These are phyloP conservation scores for Plecotus auritus DNA, from an alignment of 2,113 vertebrate genomes.

Conservation along the genomic window DNA sequence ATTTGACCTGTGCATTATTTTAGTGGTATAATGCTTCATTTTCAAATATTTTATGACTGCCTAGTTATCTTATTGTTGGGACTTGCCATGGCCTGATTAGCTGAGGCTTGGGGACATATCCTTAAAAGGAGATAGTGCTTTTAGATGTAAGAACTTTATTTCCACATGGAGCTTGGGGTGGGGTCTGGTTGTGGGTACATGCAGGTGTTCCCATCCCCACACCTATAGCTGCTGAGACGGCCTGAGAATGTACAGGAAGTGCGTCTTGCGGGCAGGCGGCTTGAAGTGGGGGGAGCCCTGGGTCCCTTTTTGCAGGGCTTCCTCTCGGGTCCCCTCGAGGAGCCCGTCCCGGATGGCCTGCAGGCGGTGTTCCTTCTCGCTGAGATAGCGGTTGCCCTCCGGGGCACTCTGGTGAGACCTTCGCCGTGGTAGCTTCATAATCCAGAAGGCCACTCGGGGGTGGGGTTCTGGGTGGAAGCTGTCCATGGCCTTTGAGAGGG, in stretches of 20 bases:
- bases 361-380: conserved; percentile 66
- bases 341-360: conserved; percentile 75
- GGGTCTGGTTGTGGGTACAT: not conserved
- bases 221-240: conserved; percentile 47
- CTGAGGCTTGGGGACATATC: not conserved
- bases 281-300: not conserved
- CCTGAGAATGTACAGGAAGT: conserved; percentile 66
- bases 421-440: conserved; percentile 62
- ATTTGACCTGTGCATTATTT: not conserved
- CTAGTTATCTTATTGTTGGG: not conserved
- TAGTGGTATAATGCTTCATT: not conserved
- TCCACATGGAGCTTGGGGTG: not conserved
- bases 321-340: not conserved
- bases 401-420: not conserved
- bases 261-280: conserved; percentile 25
- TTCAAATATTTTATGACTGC: not conserved
- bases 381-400: conserved; percentile 18
- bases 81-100: not conserved
- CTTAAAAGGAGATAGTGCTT: not conserved
- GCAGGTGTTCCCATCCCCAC: not conserved
- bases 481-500: not conserved
- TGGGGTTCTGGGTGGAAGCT: not conserved
- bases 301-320: not conserved
- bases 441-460: conserved; percentile 61
- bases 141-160: conserved; percentile 55